Conservation (phyloP, 2,113 vertebrate genomes). For the Saimiri boliviensis region DNA sequence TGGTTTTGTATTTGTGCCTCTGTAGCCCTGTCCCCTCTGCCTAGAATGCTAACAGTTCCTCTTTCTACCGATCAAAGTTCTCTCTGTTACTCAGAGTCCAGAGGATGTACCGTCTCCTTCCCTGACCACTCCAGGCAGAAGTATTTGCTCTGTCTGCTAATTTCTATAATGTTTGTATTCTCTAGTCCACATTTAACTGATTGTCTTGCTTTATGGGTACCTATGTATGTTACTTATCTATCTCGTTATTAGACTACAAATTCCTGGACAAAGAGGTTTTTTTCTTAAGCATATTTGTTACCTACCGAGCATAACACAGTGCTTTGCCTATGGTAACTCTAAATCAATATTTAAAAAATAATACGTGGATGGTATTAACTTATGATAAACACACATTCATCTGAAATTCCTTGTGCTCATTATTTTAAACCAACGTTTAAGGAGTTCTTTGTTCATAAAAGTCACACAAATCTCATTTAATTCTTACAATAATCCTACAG, state of each 20-base stretch:
- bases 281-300: not conserved
- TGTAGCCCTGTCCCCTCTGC: not conserved
- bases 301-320: not conserved
- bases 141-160: not conserved
- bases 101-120: not conserved
- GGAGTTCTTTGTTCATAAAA: not conserved
- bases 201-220: not conserved
- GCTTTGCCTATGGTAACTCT: not conserved
- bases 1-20: not conserved
- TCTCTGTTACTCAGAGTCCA: not conserved
- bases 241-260: not conserved
- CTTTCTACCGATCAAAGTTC: not conserved
- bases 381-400: not conserved
- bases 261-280: not conserved
- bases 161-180: not conserved
- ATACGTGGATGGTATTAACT: not conserved
- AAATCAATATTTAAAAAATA: conserved; percentile 28
- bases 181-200: not conserved
- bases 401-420: not conserved
- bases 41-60: not conserved
- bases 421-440: conserved; percentile 1
- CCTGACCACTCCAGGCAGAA: not conserved
- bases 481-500: not conserved
- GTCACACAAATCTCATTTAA: not conserved
- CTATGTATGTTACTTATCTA: not conserved